phyloP scores from a whole-genome alignment of 2,113 vertebrate species.

The Caranx ignobilis region DNA sequence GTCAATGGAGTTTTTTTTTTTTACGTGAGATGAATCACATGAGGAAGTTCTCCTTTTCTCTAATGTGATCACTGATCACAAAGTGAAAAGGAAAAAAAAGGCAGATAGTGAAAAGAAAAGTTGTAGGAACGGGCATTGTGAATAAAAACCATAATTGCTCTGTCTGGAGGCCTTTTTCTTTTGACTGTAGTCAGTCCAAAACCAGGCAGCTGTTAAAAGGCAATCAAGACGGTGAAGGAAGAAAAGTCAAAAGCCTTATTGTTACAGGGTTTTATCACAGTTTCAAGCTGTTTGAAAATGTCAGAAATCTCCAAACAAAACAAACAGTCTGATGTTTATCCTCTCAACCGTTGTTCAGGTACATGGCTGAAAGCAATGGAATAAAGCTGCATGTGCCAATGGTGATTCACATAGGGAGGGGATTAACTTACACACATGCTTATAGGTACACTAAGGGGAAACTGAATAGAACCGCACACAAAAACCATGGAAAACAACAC shows the following conservation, averaged over 20 bases:
- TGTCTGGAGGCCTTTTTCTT: conserved; percentile 77
- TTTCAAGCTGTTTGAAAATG: conserved; percentile 72
- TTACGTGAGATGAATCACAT: conserved; percentile 52
- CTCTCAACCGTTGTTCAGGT: conserved; percentile 75
- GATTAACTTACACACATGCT: conserved; percentile 62
- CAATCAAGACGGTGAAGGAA: conserved; percentile 70
- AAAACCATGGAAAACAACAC: conserved; percentile 54
- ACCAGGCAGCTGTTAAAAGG: conserved; percentile 78
- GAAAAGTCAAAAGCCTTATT: conserved; percentile 81
- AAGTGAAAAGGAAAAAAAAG: conserved; percentile 39
- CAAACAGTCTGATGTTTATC: conserved; percentile 79
- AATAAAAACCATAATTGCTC: conserved; percentile 82
- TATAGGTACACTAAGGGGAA: conserved; percentile 48
- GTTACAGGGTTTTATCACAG: conserved; percentile 75
- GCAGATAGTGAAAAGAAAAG: conserved; percentile 39
- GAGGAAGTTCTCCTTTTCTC: conserved; percentile 39
- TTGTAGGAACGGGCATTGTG: conserved; percentile 65
- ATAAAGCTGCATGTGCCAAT: conserved; percentile 70
- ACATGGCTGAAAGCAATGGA: conserved; percentile 74
- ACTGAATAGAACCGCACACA: conserved; percentile 26
- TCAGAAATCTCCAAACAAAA: conserved; percentile 78
- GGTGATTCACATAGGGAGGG: conserved; percentile 63
- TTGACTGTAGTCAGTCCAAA: conserved; percentile 76
- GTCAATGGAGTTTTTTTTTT: conserved; percentile 22
- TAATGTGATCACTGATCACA: conserved; percentile 69